phyloP scores from a whole-genome alignment of 2,888 invertebrate species.

The Heterodera filipjevi region DNA sequence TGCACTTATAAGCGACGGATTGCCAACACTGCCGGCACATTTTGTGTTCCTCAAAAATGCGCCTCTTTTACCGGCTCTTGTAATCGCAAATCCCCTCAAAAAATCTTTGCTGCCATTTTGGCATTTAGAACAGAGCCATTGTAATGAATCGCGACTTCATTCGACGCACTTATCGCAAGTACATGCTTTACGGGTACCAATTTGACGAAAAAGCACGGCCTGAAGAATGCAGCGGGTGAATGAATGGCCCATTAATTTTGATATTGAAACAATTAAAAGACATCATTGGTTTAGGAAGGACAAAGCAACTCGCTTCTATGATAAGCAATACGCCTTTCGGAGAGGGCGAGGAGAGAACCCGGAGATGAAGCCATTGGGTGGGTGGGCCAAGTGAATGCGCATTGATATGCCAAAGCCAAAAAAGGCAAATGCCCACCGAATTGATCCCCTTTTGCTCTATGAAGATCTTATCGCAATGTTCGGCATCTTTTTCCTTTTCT shows the following conservation, averaged over 20 bases:
- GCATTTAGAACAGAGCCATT: constrained; percentile 24
- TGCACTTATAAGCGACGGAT: constrained; percentile 24
- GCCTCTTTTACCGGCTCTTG: neutral
- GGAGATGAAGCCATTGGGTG: constrained; percentile 23
- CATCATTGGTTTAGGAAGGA: neutral
- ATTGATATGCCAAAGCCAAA: neutral
- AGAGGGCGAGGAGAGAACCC: neutral
- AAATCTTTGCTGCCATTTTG: neutral
- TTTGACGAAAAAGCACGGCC: neutral
- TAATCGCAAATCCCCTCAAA: neutral
- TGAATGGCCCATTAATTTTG: neutral
- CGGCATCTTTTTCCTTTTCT: constrained; percentile 20
- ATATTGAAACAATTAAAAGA: neutral
- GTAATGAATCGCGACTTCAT: constrained; percentile 33
- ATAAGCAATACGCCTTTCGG: neutral
- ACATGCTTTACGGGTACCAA: constrained; percentile 20
- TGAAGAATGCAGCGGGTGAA: neutral
- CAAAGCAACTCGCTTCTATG: neutral
- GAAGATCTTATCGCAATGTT: constrained; percentile 22
- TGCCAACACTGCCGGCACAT: constrained; percentile 34
- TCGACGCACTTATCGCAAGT: constrained; percentile 30
- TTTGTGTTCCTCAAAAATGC: constrained; percentile 32
- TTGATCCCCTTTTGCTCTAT: neutral
- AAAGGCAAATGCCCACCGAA: neutral
- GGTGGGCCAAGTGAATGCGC: neutral